A percentile compares a stretch with the other conserved stretches of the same genome.
Evolutionary conservation across 2,797 vertebrate species (phyloP).

Genomic region (Tokudaia tokunoshimensis): DNA sequence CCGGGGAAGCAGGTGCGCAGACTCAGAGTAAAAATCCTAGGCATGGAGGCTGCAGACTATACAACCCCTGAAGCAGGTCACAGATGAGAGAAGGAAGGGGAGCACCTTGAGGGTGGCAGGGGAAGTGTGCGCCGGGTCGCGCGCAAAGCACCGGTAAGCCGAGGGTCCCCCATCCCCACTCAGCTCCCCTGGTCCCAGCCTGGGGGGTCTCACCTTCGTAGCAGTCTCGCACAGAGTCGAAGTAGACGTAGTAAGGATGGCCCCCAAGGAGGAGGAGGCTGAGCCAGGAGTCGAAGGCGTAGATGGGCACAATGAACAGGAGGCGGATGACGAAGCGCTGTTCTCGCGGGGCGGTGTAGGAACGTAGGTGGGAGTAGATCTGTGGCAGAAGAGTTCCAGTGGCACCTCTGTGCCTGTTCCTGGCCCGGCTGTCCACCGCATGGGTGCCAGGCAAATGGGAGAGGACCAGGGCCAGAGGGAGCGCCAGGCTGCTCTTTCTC

Average conservation of each 20-base stretch:
- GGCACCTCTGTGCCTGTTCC: neutral
- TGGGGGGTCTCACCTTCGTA: conserved; percentile 92
- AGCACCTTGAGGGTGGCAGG: neutral
- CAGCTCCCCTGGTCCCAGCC: neutral
- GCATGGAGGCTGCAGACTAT: neutral
- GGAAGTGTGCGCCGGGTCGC: neutral
- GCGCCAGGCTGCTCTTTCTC: neutral
- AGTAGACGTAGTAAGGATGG: conserved; percentile 96
- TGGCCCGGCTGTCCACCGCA: neutral
- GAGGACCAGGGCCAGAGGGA: neutral
- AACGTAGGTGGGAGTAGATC: conserved; percentile 96
- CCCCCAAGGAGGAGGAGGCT: conserved; percentile 97
- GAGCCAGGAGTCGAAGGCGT: conserved; percentile 97
- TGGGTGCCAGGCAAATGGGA: neutral
- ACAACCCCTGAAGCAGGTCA: neutral
- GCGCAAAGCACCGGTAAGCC: no score
- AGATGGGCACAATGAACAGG: conserved; percentile 96
- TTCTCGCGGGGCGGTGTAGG: conserved; percentile 95
- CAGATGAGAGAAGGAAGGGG: neutral
- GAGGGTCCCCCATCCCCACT: neutral
- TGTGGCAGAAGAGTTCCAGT: conserved; percentile 68
- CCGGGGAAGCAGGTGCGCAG: no score
- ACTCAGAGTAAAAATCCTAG: neutral
- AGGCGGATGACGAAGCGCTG: conserved; percentile 99
- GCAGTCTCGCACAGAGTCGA: conserved; percentile 96